These are phyloP conservation scores for Artibeus jamaicensis DNA, from an alignment of 2,797 vertebrate species.

Conservation along the genomic window DNA sequence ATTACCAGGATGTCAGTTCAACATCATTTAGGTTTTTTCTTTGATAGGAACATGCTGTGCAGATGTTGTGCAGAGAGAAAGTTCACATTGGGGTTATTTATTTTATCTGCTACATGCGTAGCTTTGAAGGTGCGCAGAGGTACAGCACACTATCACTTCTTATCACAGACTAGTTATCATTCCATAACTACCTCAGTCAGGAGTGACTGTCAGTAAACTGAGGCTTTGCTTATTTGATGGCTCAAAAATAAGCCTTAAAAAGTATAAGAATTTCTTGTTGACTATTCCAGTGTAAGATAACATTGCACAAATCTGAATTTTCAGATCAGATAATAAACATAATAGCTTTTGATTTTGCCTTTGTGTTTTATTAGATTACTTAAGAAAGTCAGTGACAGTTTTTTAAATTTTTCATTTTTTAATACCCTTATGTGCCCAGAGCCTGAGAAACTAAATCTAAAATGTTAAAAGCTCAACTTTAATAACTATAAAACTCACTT, in stretches of 20 bases:
- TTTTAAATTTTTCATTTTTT: not conserved
- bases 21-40: not conserved
- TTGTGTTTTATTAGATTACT: not conserved
- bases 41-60: not conserved
- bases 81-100: not conserved
- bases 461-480: not conserved
- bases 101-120: not conserved
- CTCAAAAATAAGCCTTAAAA: not conserved
- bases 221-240: not conserved
- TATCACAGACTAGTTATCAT: not conserved
- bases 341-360: not conserved
- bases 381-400: not conserved
- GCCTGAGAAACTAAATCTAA: constrained; percentile 9
- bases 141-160: not conserved
- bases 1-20: not conserved
- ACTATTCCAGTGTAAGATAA: not conserved
- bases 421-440: not conserved
- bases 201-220: not conserved
- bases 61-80: not conserved
- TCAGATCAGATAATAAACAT: not conserved
- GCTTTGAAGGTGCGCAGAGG: not conserved
- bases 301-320: not conserved
- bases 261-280: not conserved
- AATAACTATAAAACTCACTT: not conserved
- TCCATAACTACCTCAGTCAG: not conserved